Evolutionary conservation across 2,113 vertebrate genomes (phyloP), one percentile per base, ranked within the genome.

Genomic region (Nerophis lumbriciformis): DNA sequence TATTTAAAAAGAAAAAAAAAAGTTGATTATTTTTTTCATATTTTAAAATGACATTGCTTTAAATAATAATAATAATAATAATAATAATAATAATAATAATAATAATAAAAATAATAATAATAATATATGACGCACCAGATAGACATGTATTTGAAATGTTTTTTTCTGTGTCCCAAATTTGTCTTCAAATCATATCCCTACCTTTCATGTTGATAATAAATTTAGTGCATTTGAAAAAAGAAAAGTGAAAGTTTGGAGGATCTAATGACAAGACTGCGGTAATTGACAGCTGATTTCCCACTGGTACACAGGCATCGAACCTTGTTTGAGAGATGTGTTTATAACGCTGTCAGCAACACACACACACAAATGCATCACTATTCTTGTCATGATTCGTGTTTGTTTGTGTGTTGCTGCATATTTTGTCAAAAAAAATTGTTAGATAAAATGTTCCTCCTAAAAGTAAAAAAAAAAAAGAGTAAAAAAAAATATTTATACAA

Each of bases 331-430:
- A 74, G 59, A 49, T 64, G 57, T 69, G 73, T 78, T 78, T 79
- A 75, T 82, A 77, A 80, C 77, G 72, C 72, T 79, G 78, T 81
- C 76, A 77, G 73, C 76, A 48, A 53, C 72, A 64, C 71, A 76
- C 70, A 76, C 70, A 76, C 72, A 70, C 65, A 71, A 61, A 28
- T 56, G 70, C 61, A n/a, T 73, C 49, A 15, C 72, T 77, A 66
- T 53, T 65, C 51, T 66, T 66, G 76, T 69, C 71, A 76, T 59
- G 56, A 69, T 77, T 70, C 65, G 52, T 0, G 28, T 39, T 39
- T 45, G 42, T 45, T 11, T 2, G 42, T 45, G 50, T 12, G n/a
- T 48, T 13, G 10, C 42, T 16, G 47, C 2, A 6, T 50, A 57
- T n/a, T 55, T 65, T 16, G 55, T 44, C 8, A 3, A 38, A 38